These are phyloP conservation scores for Trematocara unimaculatum DNA, from an alignment of 2,113 vertebrate species.

Conservation along the genomic window DNA sequence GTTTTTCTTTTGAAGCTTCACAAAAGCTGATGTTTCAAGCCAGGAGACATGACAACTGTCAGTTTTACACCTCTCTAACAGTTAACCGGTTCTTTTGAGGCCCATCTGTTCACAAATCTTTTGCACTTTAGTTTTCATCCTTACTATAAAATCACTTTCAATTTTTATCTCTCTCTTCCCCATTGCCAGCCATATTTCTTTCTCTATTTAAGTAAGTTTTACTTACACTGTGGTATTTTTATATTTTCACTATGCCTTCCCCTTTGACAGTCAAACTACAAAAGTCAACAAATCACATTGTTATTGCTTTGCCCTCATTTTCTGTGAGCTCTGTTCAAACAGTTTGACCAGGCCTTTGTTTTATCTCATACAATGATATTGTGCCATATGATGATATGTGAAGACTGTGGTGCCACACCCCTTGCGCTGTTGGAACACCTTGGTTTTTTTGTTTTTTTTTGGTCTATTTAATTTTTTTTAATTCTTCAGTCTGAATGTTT, in stretches of 20 bases:
- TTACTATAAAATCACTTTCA: background rate
- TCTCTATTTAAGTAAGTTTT: background rate
- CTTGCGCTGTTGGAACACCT: background rate
- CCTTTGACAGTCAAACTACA: background rate
- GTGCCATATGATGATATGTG: background rate
- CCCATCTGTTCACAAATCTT: background rate
- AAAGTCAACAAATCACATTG: background rate
- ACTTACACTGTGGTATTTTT: background rate
- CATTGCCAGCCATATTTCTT: background rate
- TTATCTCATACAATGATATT: background rate
- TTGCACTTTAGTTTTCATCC: background rate
- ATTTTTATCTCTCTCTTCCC: background rate
- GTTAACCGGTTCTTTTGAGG: background rate
- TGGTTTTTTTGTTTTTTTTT: background rate
- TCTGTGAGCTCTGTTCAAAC: background rate
- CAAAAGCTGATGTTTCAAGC: background rate
- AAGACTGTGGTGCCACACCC: background rate
- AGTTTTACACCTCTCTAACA: background rate
- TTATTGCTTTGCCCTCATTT: background rate
- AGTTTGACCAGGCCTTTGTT: background rate
- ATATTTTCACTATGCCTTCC: background rate
- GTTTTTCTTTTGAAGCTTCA: background rate
- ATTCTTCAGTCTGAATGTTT: background rate
- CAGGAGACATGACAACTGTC: background rate
- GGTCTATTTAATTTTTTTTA: background rate